Conservation (phyloP, 1,140 invertebrate species). For the Artemia franciscana region DNA sequence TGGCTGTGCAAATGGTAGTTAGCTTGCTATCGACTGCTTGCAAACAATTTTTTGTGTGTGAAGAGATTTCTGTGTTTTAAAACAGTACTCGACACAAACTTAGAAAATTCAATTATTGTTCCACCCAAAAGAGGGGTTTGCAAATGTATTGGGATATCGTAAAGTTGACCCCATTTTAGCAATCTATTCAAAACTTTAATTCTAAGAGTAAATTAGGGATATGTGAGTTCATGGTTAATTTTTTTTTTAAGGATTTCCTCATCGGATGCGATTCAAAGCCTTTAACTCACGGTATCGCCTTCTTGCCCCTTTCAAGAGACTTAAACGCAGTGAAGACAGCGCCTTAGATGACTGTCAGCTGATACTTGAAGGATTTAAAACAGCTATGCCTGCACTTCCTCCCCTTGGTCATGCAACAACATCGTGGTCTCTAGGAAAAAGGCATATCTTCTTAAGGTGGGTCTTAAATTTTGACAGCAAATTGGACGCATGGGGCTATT, state of each 20-base stretch:
- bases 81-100: too few relatives aligned
- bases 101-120: too few relatives aligned
- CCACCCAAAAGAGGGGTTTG: too few relatives aligned
- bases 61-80: too few relatives aligned
- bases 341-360: constrained; percentile 50
- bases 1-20: too few relatives aligned
- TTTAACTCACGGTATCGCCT: constrained; percentile 64
- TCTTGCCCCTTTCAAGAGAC: constrained; percentile 45
- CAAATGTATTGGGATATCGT: too few relatives aligned
- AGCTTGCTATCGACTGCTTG: too few relatives aligned
- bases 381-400: constrained; percentile 20
- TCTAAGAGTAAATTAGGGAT: too few relatives aligned
- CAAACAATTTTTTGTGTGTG: too few relatives aligned
- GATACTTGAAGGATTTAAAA: constrained; percentile 37
- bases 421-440: constrained; percentile 70
- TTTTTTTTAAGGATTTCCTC: constrained; percentile 42
- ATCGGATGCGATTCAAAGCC: constrained; percentile 83
- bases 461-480: neutral
- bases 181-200: too few relatives aligned
- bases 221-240: neutral
- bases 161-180: too few relatives aligned
- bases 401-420: constrained; percentile 28
- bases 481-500: too few relatives aligned
- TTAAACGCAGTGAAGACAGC: constrained; percentile 51
- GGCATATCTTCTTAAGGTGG: constrained; percentile 62